A percentile compares a stretch with the other conserved stretches of the same genome.
Conservation (phyloP, 2,113 vertebrate genomes). For the Nymphicus hollandicus region DNA sequence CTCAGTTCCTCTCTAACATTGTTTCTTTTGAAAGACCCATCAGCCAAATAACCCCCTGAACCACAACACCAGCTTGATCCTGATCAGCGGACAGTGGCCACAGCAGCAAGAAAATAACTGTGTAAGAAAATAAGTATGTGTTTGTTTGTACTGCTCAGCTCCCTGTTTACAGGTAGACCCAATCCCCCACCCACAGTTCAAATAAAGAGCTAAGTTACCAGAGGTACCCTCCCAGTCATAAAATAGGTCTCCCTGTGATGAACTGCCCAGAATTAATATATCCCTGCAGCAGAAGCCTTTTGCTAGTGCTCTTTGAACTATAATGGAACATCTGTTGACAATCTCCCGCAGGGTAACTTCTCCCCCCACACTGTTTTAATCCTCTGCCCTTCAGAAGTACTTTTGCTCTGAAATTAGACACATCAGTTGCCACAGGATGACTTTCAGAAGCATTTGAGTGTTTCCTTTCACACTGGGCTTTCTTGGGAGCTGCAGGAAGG, state of each 20-base stretch:
- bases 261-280: slow-evolving; percentile 58
- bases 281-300: slow-evolving; percentile 48
- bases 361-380: slow-evolving; percentile 38
- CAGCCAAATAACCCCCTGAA: slow-evolving; percentile 13
- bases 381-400: slow-evolving; percentile 29
- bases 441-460: neutral
- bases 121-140: neutral
- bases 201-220: slow-evolving; percentile 35
- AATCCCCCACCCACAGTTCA: slow-evolving; percentile 17
- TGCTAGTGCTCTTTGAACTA: slow-evolving; percentile 60
- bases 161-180: slow-evolving; percentile 13
- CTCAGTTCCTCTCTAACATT: neutral
- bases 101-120: slow-evolving; percentile 12
- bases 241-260: slow-evolving; percentile 52
- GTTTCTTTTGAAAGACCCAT: neutral
- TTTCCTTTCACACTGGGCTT: neutral
- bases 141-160: slow-evolving; percentile 4
- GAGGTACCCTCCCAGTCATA: slow-evolving; percentile 33
- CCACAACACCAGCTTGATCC: slow-evolving; percentile 21
- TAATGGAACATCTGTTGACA: slow-evolving; percentile 65
- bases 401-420: slow-evolving; percentile 24
- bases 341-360: slow-evolving; percentile 51
- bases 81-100: slow-evolving; percentile 1
- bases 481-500: neutral
- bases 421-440: neutral